Conservation (phyloP, 1,140 invertebrate genomes). For the Atta texana region DNA sequence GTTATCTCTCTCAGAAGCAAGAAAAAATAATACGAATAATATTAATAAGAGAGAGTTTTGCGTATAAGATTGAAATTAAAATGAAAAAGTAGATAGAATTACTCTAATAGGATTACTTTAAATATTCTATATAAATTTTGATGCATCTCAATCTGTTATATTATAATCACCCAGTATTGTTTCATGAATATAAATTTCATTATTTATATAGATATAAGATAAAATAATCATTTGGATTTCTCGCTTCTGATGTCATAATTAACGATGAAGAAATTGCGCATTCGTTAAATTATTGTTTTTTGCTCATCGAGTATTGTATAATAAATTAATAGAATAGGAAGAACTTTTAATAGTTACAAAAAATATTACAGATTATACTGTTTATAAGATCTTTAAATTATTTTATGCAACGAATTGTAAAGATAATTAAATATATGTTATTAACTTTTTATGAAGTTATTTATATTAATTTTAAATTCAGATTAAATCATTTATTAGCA, state of each 20-base stretch:
- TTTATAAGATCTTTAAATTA: slow-evolving; percentile 37
- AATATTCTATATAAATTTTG: slow-evolving; percentile 1
- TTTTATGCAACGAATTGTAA: slow-evolving; percentile 3
- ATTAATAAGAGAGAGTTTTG: not conserved
- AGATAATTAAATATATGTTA: not conserved
- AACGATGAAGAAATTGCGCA: not conserved
- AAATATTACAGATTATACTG: slow-evolving; percentile 33
- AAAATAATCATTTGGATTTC: slow-evolving; percentile 13
- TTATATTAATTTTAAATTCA: slow-evolving; percentile 30
- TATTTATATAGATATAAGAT: not conserved
- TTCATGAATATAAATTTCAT: slow-evolving; percentile 1
- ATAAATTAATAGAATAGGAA: slow-evolving; percentile 50
- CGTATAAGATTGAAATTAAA: slow-evolving; percentile 2
- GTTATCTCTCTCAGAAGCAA: slow-evolving; percentile 17
- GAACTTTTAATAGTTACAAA: slow-evolving; percentile 23
- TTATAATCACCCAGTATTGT: not conserved
- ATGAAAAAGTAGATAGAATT: not conserved
- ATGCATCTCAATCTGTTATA: not conserved
- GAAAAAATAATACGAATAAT: not conserved
- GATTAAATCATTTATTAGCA: not conserved
- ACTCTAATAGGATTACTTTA: not conserved
- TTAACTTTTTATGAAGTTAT: slow-evolving; percentile 28
- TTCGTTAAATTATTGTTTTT: slow-evolving; percentile 32
- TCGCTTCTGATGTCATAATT: not conserved
- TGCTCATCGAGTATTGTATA: slow-evolving; percentile 27